Conservation (phyloP, 2,797 vertebrate genomes). For the Epinephelus malabaricus region DNA sequence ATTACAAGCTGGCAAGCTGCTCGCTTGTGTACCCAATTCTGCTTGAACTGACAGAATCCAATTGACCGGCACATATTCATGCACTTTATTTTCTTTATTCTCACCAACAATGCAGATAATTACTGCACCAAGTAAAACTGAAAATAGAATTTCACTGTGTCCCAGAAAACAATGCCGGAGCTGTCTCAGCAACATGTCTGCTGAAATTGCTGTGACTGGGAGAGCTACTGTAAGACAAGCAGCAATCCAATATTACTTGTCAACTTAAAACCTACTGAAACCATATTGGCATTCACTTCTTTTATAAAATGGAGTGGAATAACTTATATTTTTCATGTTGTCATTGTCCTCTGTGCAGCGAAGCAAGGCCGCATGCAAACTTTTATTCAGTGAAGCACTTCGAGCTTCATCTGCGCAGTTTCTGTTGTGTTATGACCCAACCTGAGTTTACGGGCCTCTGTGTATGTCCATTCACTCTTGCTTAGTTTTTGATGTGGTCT, state of each 20-base stretch:
- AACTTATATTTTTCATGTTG: slow-evolving; percentile 28
- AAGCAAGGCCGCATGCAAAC: slow-evolving; percentile 10
- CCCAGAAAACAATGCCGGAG: slow-evolving; percentile 86
- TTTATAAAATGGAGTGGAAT: slow-evolving; percentile 48
- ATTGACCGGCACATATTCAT: slow-evolving; percentile 92
- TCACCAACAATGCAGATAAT: slow-evolving; percentile 91
- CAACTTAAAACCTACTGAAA: slow-evolving; percentile 68
- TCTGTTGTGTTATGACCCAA: slow-evolving; percentile 17
- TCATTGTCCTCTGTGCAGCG: slow-evolving; percentile 9
- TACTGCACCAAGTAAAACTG: slow-evolving; percentile 90
- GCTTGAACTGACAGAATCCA: slow-evolving; percentile 92
- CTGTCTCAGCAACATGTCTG: slow-evolving; percentile 87
- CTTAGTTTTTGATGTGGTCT: slow-evolving; percentile 4
- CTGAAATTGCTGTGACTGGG: slow-evolving; percentile 81
- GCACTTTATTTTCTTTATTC: slow-evolving; percentile 92
- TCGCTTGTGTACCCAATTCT: slow-evolving; percentile 89
- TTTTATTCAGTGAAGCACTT: slow-evolving; percentile 20
- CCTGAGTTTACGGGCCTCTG: slow-evolving; percentile 6
- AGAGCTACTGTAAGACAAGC: slow-evolving; percentile 82
- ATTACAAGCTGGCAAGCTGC: slow-evolving; percentile 89
- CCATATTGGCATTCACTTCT: slow-evolving; percentile 49
- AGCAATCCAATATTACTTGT: slow-evolving; percentile 75
- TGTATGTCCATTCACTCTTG: neutral
- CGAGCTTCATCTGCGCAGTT: neutral
- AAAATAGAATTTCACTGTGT: slow-evolving; percentile 91